phyloP scores from a whole-genome alignment of 2,113 vertebrate species.

The Panthera uncia region DNA sequence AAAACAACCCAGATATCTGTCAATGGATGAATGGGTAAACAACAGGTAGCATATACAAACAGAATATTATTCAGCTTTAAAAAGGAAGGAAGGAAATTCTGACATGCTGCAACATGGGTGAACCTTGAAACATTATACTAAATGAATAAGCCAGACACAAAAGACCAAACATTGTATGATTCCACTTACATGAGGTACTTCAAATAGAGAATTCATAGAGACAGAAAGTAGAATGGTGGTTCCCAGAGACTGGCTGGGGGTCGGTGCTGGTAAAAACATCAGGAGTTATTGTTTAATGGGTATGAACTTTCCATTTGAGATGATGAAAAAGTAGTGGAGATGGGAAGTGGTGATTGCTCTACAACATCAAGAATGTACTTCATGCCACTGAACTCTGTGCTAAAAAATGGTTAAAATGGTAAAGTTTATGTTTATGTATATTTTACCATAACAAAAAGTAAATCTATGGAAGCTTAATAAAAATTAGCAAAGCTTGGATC shows the following conservation, averaged over 20 bases:
- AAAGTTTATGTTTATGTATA: background rate
- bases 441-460: background rate
- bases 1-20: background rate
- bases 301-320: background rate
- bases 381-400: background rate
- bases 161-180: background rate
- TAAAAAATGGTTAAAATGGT: background rate
- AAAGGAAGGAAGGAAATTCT: background rate
- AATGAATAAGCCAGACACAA: background rate
- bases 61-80: background rate
- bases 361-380: background rate
- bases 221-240: background rate
- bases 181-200: background rate
- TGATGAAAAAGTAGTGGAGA: background rate
- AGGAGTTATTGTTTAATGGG: background rate
- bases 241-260: rapidly evolving
- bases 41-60: background rate
- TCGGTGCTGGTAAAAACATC: background rate
- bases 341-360: background rate
- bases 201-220: background rate
- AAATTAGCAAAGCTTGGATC: background rate
- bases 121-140: background rate
- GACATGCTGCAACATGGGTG: background rate
- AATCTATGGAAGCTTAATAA: background rate
- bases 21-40: background rate